A percentile compares a stretch with the other conserved stretches of the same genome.
phyloP scores from a whole-genome alignment of 2,113 vertebrate species.

The Pteruthius melanotis region DNA sequence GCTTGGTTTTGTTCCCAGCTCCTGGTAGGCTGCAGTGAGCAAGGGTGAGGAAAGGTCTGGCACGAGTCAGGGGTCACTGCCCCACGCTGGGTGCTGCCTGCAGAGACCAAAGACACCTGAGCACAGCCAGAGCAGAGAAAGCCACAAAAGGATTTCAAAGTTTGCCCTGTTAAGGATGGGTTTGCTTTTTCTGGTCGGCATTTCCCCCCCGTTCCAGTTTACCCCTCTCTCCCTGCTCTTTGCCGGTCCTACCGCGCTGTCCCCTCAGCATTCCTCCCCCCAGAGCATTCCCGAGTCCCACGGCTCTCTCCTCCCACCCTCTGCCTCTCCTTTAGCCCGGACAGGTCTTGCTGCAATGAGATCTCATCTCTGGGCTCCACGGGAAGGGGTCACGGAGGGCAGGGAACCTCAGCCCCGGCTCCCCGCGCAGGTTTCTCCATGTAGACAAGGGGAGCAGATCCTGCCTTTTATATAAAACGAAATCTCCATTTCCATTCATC shows the following conservation, averaged over 20 bases:
- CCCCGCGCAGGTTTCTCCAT: neutral
- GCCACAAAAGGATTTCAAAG: neutral
- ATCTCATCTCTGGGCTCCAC: neutral
- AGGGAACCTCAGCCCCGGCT: neutral
- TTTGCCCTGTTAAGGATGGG: rapidly evolving
- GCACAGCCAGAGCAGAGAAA: neutral
- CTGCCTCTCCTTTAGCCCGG: neutral
- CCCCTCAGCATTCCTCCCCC: neutral
- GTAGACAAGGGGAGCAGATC: neutral
- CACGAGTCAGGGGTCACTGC: rapidly evolving
- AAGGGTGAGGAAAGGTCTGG: neutral
- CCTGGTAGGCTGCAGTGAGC: rapidly evolving
- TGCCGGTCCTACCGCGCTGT: rapidly evolving
- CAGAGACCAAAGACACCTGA: neutral
- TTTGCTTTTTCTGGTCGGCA: neutral
- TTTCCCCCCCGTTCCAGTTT: neutral
- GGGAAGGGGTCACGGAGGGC: neutral
- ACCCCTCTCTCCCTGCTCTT: neutral
- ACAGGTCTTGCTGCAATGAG: neutral
- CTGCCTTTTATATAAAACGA: neutral
- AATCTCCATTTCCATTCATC: rapidly evolving
- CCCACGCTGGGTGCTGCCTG: rapidly evolving
- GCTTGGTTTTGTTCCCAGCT: neutral
- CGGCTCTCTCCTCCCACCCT: neutral
- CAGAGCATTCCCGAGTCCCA: rapidly evolving